Percentiles rank a stretch among this genome's conserved stretches.
phyloP scores from a whole-genome alignment of 2,888 invertebrate species.

The Drosophila quasianomalipes region DNA sequence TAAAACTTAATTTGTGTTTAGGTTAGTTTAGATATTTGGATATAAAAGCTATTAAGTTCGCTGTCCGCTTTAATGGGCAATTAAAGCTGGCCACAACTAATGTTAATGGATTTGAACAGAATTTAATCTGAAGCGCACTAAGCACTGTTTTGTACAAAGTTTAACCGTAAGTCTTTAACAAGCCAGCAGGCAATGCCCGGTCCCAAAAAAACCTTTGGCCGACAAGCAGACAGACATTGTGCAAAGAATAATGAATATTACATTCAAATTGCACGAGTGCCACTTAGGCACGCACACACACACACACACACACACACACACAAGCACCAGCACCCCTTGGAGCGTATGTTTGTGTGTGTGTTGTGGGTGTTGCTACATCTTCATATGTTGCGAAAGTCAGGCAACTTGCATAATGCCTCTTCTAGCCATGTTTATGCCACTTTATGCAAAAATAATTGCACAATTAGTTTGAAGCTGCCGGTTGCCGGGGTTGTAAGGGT shows the following conservation, averaged over 20 bases:
- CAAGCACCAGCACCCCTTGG: neutral
- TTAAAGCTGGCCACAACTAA: constrained; percentile 23
- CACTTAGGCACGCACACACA: constrained; percentile 72
- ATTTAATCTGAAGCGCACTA: neutral
- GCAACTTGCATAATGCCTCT: constrained; percentile 83
- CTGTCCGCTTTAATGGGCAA: constrained; percentile 6
- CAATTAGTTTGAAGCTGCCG: constrained; percentile 84
- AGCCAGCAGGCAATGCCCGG: constrained; percentile 5
- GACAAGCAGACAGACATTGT: constrained; percentile 63
- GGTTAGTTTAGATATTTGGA: neutral
- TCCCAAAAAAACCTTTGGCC: constrained; percentile 37
- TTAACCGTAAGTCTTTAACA: constrained; percentile 46
- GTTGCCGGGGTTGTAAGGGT: constrained; percentile 52
- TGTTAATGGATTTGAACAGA: constrained; percentile 16
- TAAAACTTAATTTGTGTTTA: neutral
- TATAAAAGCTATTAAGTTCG: neutral
- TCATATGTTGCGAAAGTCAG: constrained; percentile 82
- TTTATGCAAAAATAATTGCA: constrained; percentile 85
- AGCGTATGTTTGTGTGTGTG: constrained; percentile 26
- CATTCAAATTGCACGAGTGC: constrained; percentile 81
- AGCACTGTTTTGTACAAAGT: constrained; percentile 17
- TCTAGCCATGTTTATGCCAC: constrained; percentile 85
- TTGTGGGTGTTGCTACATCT: constrained; percentile 59
- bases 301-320: constrained; percentile 12
- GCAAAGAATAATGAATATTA: constrained; percentile 82